Evolutionary conservation across 2,113 vertebrate species (phyloP), one percentile per base, ranked within the genome.

Genomic region (Sapajus apella): DNA sequence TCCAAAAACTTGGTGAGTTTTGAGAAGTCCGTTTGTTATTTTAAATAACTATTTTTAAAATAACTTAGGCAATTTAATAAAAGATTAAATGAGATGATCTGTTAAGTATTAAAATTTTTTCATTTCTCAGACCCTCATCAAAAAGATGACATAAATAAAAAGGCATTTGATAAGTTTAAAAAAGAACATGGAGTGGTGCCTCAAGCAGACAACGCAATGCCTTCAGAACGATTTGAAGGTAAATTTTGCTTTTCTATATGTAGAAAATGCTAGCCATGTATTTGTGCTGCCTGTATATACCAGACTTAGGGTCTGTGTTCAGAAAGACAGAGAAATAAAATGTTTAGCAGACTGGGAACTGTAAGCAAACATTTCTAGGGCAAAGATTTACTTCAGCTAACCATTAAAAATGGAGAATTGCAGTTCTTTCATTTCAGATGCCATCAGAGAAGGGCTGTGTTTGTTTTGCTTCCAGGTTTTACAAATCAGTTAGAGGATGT

Each of bases 121-220:
- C 55, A 72, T 81, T 76, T 72, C 45, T 64, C 40, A 99, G 99
- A 99, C 96, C 99, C 99, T 72, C 97, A 99, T 77, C 99, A 99
- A 98, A 99, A 99, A 98, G 99, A 99, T 66, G 99, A 99, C 89
- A 99, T 99, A 88, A 99, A 99, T 98, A 99, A 98, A 98, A 99
- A 99, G 94, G 99, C 99, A 12, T 99, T 99, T 98, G 99, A 99
- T 98, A 99, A 99, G 98, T 99, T 99, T 97, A 99, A 99, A 98
- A 99, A 99, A 98, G 99, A 99, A 89, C 99, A 99, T 12, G 97
- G 98, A 14, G 98, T 97, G 1, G 99, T 99, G 75, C 98, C 99
- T 66, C 98, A 99, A 55, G 98, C 99, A 94, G 99, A 99, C 97
- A 99, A 99, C 16, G 99, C 99, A 43, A 96, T 98, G 75, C 99